Conservation (phyloP, 1,140 invertebrate genomes). For the Halotydeus destructor region DNA sequence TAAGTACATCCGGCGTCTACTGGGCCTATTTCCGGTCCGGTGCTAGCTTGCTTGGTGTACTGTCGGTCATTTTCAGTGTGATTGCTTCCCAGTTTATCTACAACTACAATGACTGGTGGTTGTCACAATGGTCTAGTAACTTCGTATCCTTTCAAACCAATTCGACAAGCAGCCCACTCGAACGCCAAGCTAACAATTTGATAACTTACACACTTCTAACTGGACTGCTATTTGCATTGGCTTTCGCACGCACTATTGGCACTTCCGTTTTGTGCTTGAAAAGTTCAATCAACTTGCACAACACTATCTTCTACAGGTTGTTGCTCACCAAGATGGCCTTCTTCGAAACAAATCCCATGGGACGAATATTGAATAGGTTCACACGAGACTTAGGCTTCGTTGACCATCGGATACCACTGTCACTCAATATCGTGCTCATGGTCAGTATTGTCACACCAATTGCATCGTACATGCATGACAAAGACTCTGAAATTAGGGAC, state of each 20-base stretch:
- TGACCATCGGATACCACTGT: slow-evolving; percentile 50
- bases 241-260: slow-evolving; percentile 33
- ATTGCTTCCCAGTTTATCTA: slow-evolving; percentile 16
- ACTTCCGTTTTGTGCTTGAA: slow-evolving; percentile 58
- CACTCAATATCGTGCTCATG: slow-evolving; percentile 30
- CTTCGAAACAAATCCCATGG: slow-evolving; percentile 62
- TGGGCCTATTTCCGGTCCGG: slow-evolving; percentile 16
- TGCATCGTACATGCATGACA: no score
- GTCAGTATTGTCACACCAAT: slow-evolving; percentile 4
- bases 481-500: slow-evolving; percentile 25
- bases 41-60: slow-evolving; percentile 11
- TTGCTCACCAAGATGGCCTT: slow-evolving; percentile 60
- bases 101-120: slow-evolving; percentile 19
- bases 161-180: no score
- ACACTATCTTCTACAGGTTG: slow-evolving; percentile 58
- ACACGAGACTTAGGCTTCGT: slow-evolving; percentile 35
- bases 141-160: not conserved
- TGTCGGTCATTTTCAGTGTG: not conserved
- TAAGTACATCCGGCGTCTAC: slow-evolving; percentile 14
- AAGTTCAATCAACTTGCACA: slow-evolving; percentile 54
- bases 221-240: slow-evolving; percentile 23
- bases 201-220: slow-evolving; percentile 25
- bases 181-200: not conserved
- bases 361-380: slow-evolving; percentile 11
- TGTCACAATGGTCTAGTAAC: slow-evolving; percentile 15